Percentiles rank a stretch among this genome's conserved stretches.
Conservation (phyloP, 2,888 invertebrate genomes). For the Meiosimyza decipiens region DNA sequence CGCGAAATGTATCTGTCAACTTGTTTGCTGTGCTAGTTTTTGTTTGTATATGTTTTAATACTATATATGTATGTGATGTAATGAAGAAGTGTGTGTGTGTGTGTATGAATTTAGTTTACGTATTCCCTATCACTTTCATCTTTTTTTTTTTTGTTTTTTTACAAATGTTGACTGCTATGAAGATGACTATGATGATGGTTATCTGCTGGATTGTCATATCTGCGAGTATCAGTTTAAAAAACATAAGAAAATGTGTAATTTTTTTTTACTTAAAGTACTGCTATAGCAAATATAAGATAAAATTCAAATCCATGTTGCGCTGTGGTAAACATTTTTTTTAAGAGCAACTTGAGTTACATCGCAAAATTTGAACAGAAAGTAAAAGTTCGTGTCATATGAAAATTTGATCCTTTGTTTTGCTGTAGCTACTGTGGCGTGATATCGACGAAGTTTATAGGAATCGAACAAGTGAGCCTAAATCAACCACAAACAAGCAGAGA, state of each 20-base stretch:
- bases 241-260: neutral
- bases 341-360: no score
- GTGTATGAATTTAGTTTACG: neutral
- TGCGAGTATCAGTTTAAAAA: slow-evolving; percentile 3
- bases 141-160: slow-evolving; percentile 13
- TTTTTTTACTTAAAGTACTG: no score
- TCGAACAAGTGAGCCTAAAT: no score
- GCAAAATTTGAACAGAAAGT: no score
- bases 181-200: slow-evolving; percentile 17
- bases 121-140: slow-evolving; percentile 21
- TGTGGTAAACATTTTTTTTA: no score
- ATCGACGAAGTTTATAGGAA: no score
- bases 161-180: slow-evolving; percentile 14
- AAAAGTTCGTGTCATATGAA: no score
- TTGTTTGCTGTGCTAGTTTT: neutral
- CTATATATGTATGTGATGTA: neutral
- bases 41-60: neutral
- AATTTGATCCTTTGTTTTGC: no score
- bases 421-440: no score
- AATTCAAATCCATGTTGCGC: no score
- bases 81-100: neutral
- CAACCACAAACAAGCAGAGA: no score
- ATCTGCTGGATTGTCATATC: slow-evolving; percentile 25
- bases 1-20: slow-evolving; percentile 28
- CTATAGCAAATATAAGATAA: no score